Evolutionary conservation across 2,888 invertebrate genomes (phyloP).

Genomic region (Trissolcus japonicus): DNA sequence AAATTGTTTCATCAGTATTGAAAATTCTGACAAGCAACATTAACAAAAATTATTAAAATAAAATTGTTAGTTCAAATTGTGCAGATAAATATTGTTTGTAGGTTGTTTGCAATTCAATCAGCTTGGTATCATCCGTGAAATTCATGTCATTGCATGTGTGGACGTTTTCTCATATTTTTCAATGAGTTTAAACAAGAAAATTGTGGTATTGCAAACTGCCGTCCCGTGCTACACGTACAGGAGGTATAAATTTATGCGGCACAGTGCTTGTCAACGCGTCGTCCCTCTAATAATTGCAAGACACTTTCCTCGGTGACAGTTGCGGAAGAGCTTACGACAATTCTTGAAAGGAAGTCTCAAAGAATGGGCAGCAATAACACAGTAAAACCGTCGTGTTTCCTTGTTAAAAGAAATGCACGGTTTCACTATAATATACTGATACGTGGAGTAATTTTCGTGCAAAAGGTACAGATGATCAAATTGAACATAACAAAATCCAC

Average conservation of each 20-base stretch:
- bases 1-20: too few species aligned
- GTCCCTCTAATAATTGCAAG: constrained; percentile 50
- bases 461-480: too few species aligned
- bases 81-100: constrained; percentile 1
- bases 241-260: constrained; percentile 40
- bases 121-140: neutral
- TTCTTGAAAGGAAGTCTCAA: constrained; percentile 56
- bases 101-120: neutral
- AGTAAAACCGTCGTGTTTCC: constrained; percentile 37
- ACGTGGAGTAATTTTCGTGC: too few species aligned
- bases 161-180: constrained; percentile 23
- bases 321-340: constrained; percentile 58
- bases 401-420: constrained; percentile 35
- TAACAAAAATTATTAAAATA: too few species aligned
- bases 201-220: constrained; percentile 14
- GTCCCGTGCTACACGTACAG: constrained; percentile 19
- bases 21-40: too few species aligned
- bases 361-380: constrained; percentile 51
- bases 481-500: too few species aligned
- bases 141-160: neutral
- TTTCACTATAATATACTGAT: constrained; percentile 22
- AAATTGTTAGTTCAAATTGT: too few species aligned
- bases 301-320: constrained; percentile 58
- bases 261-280: constrained; percentile 51
- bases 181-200: constrained; percentile 29